phyloP scores from a whole-genome alignment of 2,797 vertebrate species.

The Manis javanica region DNA sequence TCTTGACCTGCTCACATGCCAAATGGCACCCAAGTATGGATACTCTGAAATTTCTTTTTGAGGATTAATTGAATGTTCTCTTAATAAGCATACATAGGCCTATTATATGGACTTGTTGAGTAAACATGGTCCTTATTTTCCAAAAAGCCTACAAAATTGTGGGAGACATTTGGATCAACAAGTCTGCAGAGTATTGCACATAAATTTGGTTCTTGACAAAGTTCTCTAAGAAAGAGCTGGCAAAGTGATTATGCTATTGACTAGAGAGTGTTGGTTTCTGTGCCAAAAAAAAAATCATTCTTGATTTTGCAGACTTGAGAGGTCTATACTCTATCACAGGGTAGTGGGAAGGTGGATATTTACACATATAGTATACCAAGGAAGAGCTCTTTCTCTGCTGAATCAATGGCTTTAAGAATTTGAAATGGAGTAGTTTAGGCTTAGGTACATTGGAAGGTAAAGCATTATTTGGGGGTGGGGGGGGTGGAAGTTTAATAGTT shows the following conservation, averaged over 20 bases:
- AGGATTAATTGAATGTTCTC: neutral
- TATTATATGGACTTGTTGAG: neutral
- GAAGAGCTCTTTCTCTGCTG: neutral
- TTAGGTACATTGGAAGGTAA: neutral
- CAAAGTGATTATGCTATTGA: neutral
- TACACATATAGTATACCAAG: neutral
- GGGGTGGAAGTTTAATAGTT: neutral
- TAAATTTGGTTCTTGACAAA: constrained; percentile 12
- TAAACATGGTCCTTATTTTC: neutral
- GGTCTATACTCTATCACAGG: neutral
- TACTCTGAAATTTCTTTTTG: neutral
- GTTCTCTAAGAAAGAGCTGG: neutral
- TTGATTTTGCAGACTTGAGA: neutral
- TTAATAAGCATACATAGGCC: neutral
- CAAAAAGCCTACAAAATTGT: neutral
- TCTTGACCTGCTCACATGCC: neutral
- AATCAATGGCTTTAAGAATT: neutral
- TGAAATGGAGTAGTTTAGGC: neutral
- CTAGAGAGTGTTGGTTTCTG: neutral
- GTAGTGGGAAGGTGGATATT: neutral
- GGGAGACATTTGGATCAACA: constrained; percentile 8
- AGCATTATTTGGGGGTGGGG: neutral
- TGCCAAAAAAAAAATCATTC: neutral
- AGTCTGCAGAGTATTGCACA: neutral
- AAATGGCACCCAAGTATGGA: neutral